Evolutionary conservation across 2,113 vertebrate species (phyloP), one percentile per base, ranked within the genome.

Genomic region (Guaruba guarouba): DNA sequence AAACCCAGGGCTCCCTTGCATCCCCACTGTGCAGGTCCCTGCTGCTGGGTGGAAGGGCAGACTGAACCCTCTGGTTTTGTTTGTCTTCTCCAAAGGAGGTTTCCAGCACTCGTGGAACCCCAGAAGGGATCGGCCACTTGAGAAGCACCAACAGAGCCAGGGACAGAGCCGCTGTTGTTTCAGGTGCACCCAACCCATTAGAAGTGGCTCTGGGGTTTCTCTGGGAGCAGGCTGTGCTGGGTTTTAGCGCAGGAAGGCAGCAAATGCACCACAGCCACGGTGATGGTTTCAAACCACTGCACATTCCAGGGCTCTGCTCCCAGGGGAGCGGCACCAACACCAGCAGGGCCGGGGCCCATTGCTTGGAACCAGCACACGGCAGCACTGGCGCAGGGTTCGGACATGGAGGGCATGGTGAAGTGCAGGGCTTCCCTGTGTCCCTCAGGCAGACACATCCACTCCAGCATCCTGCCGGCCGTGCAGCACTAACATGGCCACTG

Each of bases 281-380:
- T 3, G 31, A 16, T 1, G 4, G 13, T 1, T 51, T 25, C 2
- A 23, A 37, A 55, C 18, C n/a, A 27, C 1, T 1, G 33, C 33
- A 8, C 2, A 0, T 27, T 35, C 43, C 76, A 49, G 28, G 55
- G 23, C 77, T 70, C 37, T 5, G 52, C 31, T 31, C 20, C 48
- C 0, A 0, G 23, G 7, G 64, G 8, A 67, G 46, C 35, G 2
- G 46, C 22, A 5, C 13, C 1, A 10, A 9, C 1, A 1, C 31
- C 39, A 17, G 41, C 54, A 9, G 49, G 7, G 37, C 77, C 49
- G 24, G 63, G 4, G 3, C 61, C 46, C 2, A 1, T 11, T 66
- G 4, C 67, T 1, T 4, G 35, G 41, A 54, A 19, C 63, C 41
- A 7, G 31, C 2, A 1, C 17, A 0, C 0, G 3, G 68, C 16